Evolutionary conservation across 1,140 invertebrate genomes (phyloP).

Genomic region (Drosophila fuyamai): DNA sequence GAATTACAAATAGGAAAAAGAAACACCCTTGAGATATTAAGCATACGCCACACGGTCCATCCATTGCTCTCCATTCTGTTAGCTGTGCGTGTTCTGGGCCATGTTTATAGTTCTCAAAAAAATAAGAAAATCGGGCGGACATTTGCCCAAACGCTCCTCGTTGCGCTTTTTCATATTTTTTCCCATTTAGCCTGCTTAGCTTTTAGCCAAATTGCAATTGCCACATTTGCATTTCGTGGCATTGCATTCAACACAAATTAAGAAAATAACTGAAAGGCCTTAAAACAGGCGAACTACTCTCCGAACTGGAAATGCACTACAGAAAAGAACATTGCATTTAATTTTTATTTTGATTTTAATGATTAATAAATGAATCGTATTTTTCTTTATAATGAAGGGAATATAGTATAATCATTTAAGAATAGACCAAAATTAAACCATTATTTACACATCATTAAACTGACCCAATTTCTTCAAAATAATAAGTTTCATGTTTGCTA

Average conservation of each 20-base stretch:
- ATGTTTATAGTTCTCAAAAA: constrained; percentile 70
- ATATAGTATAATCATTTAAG: background rate
- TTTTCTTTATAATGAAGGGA: constrained; percentile 1
- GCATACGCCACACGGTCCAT: constrained; percentile 73
- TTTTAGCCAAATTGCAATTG: constrained; percentile 77
- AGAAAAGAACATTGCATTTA: background rate
- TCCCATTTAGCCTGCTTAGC: constrained; percentile 52
- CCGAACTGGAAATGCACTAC: constrained; percentile 25
- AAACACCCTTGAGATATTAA: constrained; percentile 65
- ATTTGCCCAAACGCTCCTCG: constrained; percentile 58
- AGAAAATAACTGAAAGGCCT: constrained; percentile 36
- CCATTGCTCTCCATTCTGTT: background rate
- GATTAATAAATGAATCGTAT: constrained; percentile 6
- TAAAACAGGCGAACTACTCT: background rate
- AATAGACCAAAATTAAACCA: too few species aligned
- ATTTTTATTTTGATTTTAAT: background rate
- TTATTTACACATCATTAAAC: too few species aligned
- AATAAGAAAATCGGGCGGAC: constrained; percentile 52
- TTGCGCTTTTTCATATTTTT: constrained; percentile 55
- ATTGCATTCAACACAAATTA: constrained; percentile 58
- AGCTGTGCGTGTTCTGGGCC: constrained; percentile 60
- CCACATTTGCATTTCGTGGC: constrained; percentile 43
- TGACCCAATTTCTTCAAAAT: too few species aligned
- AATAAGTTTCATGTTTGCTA: too few species aligned
- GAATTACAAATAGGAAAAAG: constrained; percentile 20